phyloP scores from a whole-genome alignment of 2,797 vertebrate genomes.

The Sciurus carolinensis region DNA sequence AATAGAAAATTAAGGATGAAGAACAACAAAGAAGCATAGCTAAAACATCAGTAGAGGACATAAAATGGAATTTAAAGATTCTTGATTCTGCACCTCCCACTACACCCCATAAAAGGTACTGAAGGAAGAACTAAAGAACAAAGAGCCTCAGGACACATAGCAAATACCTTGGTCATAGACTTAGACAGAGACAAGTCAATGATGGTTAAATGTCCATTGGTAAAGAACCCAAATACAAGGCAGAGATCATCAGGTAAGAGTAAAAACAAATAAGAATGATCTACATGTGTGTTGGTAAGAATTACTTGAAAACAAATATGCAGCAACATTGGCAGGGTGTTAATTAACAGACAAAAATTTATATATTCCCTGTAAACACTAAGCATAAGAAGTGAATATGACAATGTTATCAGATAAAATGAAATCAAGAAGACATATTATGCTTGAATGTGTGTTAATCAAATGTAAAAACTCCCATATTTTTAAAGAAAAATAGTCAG shows the following conservation, averaged over 20 bases:
- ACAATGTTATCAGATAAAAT: not conserved
- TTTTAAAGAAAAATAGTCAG: not conserved
- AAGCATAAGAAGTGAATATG: not conserved
- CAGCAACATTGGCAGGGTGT: not conserved
- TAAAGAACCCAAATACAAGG: not conserved
- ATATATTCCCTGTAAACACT: not conserved
- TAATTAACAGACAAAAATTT: not conserved
- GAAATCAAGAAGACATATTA: not conserved
- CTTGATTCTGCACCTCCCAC: not conserved
- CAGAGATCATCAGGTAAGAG: not conserved
- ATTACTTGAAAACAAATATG: slow-evolving; percentile 13
- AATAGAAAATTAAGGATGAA: not conserved
- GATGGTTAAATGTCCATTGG: not conserved
- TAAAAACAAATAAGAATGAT: not conserved
- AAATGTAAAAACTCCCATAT: not conserved
- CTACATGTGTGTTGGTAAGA: not conserved
- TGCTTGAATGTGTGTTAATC: not conserved
- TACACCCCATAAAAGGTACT: not conserved
- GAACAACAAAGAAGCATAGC: not conserved
- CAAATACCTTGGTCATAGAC: not conserved
- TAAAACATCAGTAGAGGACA: not conserved
- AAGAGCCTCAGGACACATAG: not conserved
- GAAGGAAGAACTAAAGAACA: not conserved
- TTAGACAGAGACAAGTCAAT: not conserved
- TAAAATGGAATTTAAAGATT: not conserved